Evolutionary conservation across 1,140 invertebrate species (phyloP).

Genomic region (Drosophila sturtevanti): DNA sequence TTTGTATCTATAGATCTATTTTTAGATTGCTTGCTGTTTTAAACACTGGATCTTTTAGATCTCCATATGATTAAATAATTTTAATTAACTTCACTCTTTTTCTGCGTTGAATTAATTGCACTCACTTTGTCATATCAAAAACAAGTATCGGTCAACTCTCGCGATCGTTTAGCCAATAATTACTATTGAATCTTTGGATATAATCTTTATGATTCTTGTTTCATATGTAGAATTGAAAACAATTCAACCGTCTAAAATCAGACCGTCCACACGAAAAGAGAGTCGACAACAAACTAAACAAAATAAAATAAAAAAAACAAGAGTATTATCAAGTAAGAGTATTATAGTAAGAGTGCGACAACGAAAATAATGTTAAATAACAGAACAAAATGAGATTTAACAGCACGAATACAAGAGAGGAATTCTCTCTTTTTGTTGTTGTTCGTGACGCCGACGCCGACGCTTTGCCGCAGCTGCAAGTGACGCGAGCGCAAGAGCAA

Average conservation of each 20-base stretch:
- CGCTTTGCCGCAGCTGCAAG: conserved; percentile 22
- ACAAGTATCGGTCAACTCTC: conserved; percentile 24
- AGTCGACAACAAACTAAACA: conserved; percentile 59
- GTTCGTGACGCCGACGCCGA: conserved; percentile 45
- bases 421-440: too few relatives aligned
- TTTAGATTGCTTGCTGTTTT: conserved; percentile 24
- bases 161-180: conserved; percentile 53
- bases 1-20: conserved; percentile 24
- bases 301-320: conserved; percentile 34
- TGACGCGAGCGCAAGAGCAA: not conserved
- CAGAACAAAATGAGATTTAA: too few relatives aligned
- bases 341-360: too few relatives aligned
- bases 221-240: conserved; percentile 50
- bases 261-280: conserved; percentile 60
- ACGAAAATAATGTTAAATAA: too few relatives aligned
- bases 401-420: too few relatives aligned
- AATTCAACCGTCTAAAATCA: conserved; percentile 38
- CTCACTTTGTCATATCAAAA: conserved; percentile 23
- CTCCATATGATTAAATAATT: conserved; percentile 2
- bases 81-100: conserved; percentile 5
- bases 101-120: conserved; percentile 27
- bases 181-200: conserved; percentile 13
- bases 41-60: conserved; percentile 21
- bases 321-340: too few relatives aligned
- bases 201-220: conserved; percentile 18